Base-by-base conservation (phyloP, 2,797 vertebrate species). In the Acanthis flammea region DNA sequence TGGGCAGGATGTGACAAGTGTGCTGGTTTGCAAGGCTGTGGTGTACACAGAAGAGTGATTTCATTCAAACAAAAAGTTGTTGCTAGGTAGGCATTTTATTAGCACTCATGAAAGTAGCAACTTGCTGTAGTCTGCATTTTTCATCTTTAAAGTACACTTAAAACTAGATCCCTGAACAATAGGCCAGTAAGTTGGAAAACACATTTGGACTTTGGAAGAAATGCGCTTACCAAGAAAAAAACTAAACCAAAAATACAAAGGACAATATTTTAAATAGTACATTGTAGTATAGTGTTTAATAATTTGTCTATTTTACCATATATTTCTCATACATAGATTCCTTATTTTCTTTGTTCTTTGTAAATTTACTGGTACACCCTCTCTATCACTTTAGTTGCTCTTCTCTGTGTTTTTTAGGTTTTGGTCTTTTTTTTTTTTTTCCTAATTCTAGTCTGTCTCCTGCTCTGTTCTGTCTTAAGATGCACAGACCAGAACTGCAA, bases 51-150 rank as follows among this genome's bases (percentile, higher is more conserved):
- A 78, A 66, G 41, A 45, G 47, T 47, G 66, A 91, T 60, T 91
- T 88, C 77, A 61, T 86, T 91, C 73, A 77, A 80, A 63, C 28
- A 90, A 90, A 41, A 70, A 44, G n/a, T 73, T 92, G 60, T 82
- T 90, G 48, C 80, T 82, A 73, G 37, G 51, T 84, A 76, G 37
- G 17, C 51, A 76, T 95, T 94, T 75, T 95, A 74, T 91, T 90
- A 86, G 48, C 70, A 55, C 62, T 88, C 67, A 47, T 42, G 50
- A 84, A 39, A 71, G 45, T 61, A 82, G 24, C 28, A 89, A 85
- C 37, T 85, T 89, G 48, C 44, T 76, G 27, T 42, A 73, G 60
- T 82, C 48, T 82, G 60, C 51, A 63, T 54, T 76, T 88, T 92
- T 76, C 7, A 22, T 82, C n/a, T 87, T 66, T 89, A 67, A 90